Evolutionary conservation across 2,113 vertebrate genomes (phyloP), one percentile per base, ranked within the genome.

Genomic region (Acanthochromis polyacanthus): DNA sequence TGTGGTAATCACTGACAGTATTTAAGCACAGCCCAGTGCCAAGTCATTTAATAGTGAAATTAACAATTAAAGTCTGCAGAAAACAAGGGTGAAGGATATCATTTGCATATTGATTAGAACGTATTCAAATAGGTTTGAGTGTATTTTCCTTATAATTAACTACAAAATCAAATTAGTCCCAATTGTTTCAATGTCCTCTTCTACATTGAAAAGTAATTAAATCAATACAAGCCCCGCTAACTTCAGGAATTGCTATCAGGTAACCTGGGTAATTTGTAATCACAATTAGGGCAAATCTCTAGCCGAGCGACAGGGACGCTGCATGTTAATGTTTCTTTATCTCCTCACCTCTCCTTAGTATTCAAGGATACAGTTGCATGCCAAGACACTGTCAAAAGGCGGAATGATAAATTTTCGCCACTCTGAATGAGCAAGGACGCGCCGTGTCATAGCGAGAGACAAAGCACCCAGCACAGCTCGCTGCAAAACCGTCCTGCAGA

Each of bases 221-320:
- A 88, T 91, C 71, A 78, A 71, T 63, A 51, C 58, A 71, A 66
- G 70, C 85, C 71, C 74, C 0, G 60, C 76, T 89, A 84, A 84
- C 79, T 89, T 79, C 38, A 50, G 43, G 57, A 89, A 86, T 67
- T 86, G 77, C 85, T 91, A 89, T 89, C 81, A 82, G 88, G 83
- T 90, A 88, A 90, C 86, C 85, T 83, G 82, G 72, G 57, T 84
- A 84, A 92, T 94, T 92, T 85, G 83, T 90, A 89, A 92, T 91
- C 90, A 79, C 90, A 92, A 91, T 90, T 87, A 85, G 59, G 25
- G 66, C 87, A 72, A 90, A 88, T 91, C 79, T 84, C 81, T 55
- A 25, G 58, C 71, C 79, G 45, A 22, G 65, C 14, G 30, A 43
- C 58, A 30, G 2, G 80, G 71, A 22, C 4, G 64, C 53, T 75